Percentiles rank a stretch among this genome's conserved stretches.
Conservation (phyloP, 2,888 invertebrate genomes). For the Drosophila gaucha region DNA sequence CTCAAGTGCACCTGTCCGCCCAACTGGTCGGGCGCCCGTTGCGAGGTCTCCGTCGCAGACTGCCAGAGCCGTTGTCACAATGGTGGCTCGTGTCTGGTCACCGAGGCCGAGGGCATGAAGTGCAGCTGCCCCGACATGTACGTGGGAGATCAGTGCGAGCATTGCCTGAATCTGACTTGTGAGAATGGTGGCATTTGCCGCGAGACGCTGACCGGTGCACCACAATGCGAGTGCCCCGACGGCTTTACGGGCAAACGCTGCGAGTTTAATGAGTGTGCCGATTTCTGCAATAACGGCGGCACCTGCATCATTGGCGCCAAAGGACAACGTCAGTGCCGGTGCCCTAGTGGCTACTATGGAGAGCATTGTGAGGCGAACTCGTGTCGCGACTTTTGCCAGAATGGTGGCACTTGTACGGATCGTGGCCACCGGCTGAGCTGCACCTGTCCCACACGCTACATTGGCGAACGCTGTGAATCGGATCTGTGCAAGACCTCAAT, state of each 20-base stretch:
- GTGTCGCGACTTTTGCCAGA: slow-evolving; percentile 86
- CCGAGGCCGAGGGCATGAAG: slow-evolving; percentile 80
- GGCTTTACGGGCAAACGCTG: slow-evolving; percentile 87
- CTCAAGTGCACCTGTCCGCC: slow-evolving; percentile 87
- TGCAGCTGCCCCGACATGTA: slow-evolving; percentile 87
- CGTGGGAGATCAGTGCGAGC: slow-evolving; percentile 86
- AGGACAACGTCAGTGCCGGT: slow-evolving; percentile 83
- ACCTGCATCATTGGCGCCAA: slow-evolving; percentile 81
- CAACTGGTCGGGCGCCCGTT: slow-evolving; percentile 88
- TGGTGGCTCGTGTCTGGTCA: slow-evolving; percentile 86
- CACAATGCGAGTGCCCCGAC: slow-evolving; percentile 86
- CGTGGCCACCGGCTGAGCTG: slow-evolving; percentile 75
- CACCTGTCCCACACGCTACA: slow-evolving; percentile 81
- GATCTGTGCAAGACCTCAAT: slow-evolving; percentile 85
- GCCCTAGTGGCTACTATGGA: slow-evolving; percentile 81
- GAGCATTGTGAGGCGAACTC: slow-evolving; percentile 86
- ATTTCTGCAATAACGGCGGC: slow-evolving; percentile 87
- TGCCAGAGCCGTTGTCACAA: slow-evolving; percentile 87
- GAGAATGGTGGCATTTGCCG: slow-evolving; percentile 88
- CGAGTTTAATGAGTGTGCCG: slow-evolving; percentile 86
- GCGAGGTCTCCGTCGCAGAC: slow-evolving; percentile 87
- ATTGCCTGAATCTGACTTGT: slow-evolving; percentile 87
- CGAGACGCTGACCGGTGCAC: slow-evolving; percentile 82
- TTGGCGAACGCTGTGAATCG: slow-evolving; percentile 86
- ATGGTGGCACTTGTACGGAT: slow-evolving; percentile 85